A percentile compares a stretch with the other conserved stretches of the same genome.
Evolutionary conservation across 2,113 vertebrate genomes (phyloP).

Genomic region (Lethenteron reissneri): DNA sequence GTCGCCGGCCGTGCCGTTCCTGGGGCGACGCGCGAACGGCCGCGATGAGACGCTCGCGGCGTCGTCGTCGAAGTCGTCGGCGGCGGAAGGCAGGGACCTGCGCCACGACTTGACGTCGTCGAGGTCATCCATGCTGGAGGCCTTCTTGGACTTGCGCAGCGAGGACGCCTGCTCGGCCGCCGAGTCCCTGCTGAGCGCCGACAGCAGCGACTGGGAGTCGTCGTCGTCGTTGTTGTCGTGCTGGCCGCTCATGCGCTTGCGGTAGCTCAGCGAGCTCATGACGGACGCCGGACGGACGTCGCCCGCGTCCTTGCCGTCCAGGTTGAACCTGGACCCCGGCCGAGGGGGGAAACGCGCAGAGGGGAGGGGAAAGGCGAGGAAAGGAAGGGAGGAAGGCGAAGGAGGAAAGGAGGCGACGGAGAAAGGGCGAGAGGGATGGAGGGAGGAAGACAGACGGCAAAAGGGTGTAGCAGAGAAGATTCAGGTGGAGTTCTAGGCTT

Average conservation of each 20-base stretch:
- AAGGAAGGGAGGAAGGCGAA: conserved; percentile 7
- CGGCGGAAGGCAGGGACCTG: conserved; percentile 15
- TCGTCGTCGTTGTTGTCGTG: conserved; percentile 30
- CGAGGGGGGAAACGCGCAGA: conserved; percentile 9
- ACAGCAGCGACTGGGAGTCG: conserved; percentile 32
- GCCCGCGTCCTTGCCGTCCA: conserved; percentile 39
- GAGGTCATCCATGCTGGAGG: conserved; percentile 12
- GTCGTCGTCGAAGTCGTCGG: conserved; percentile 20
- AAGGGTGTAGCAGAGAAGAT: not conserved
- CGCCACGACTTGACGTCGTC: conserved; percentile 21
- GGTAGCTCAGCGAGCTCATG: conserved; percentile 76
- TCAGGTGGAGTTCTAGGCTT: no score
- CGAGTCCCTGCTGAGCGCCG: conserved; percentile 24
- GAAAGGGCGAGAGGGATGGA: conserved; percentile 6
- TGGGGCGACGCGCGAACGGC: conserved; percentile 32
- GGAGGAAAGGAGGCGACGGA: not conserved
- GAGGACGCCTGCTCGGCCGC: conserved; percentile 30
- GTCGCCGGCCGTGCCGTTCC: conserved; percentile 35
- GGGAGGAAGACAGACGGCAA: conserved; percentile 13
- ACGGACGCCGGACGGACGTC: conserved; percentile 37
- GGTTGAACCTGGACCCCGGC: conserved; percentile 15
- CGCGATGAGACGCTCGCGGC: conserved; percentile 31
- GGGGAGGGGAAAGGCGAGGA: conserved; percentile 5
- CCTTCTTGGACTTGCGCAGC: conserved; percentile 23
- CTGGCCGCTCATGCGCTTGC: conserved; percentile 41